phyloP scores from a whole-genome alignment of 2,888 invertebrate species.

The Blastobasis lacticolella region DNA sequence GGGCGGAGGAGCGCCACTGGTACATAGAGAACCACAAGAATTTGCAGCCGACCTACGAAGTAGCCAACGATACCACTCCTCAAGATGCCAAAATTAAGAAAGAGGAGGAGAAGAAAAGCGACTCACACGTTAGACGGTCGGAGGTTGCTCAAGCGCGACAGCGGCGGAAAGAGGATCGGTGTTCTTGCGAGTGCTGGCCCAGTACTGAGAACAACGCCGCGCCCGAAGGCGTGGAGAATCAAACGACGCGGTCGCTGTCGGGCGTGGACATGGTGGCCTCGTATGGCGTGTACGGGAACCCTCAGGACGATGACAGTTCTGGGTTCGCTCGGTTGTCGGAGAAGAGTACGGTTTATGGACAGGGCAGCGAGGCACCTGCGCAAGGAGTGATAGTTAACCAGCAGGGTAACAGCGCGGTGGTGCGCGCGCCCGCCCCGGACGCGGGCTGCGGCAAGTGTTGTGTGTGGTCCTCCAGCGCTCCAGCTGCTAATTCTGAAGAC shows the following conservation, averaged over 20 bases:
- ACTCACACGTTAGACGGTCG: slow-evolving; percentile 47
- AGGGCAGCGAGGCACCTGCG: slow-evolving; percentile 59
- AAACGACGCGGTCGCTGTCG: slow-evolving; percentile 59
- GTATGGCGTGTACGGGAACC: slow-evolving; percentile 69
- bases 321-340: slow-evolving; percentile 62
- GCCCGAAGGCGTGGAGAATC: slow-evolving; percentile 49
- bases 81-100: slow-evolving; percentile 68
- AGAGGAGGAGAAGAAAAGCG: slow-evolving; percentile 63
- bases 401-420: slow-evolving; percentile 67
- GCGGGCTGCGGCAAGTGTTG: slow-evolving; percentile 54
- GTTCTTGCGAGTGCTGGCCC: slow-evolving; percentile 72
- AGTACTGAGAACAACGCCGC: slow-evolving; percentile 57
- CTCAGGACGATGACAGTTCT: slow-evolving; percentile 65
- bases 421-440: slow-evolving; percentile 40
- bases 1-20: slow-evolving; percentile 70
- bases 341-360: slow-evolving; percentile 53
- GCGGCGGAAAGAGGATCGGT: slow-evolving; percentile 64
- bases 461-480: slow-evolving; percentile 40
- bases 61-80: slow-evolving; percentile 48
- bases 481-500: slow-evolving; percentile 61
- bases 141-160: slow-evolving; percentile 53
- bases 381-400: slow-evolving; percentile 71
- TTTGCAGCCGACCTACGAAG: slow-evolving; percentile 53
- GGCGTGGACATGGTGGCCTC: slow-evolving; percentile 71
- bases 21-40: slow-evolving; percentile 70